phyloP scores from a whole-genome alignment of 2,888 invertebrate species.

The Drosophila mimica region DNA sequence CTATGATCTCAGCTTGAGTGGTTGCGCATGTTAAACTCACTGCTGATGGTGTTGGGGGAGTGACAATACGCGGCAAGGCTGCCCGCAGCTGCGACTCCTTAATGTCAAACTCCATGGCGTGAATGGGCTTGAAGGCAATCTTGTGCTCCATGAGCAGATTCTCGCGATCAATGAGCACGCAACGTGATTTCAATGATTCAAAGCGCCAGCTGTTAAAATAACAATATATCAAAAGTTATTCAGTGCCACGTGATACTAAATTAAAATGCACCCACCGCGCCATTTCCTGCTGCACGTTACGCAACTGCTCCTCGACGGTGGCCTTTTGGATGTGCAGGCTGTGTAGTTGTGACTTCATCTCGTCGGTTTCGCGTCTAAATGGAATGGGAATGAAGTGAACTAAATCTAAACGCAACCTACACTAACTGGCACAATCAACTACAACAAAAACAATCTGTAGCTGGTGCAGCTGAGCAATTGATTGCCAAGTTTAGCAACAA shows the following conservation, averaged over 20 bases:
- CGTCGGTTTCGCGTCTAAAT: slow-evolving; percentile 84
- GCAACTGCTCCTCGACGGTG: slow-evolving; percentile 80
- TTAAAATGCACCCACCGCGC: slow-evolving; percentile 73
- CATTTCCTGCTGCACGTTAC: slow-evolving; percentile 82
- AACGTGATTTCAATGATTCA: slow-evolving; percentile 83
- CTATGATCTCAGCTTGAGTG: slow-evolving; percentile 19
- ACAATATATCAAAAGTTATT: not conserved
- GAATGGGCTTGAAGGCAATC: slow-evolving; percentile 77
- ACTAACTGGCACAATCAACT: slow-evolving; percentile 39
- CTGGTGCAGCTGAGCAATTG: slow-evolving; percentile 58
- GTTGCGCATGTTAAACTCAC: not conserved
- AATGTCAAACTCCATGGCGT: slow-evolving; percentile 75
- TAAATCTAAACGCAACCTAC: slow-evolving; percentile 35
- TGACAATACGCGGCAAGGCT: slow-evolving; percentile 75
- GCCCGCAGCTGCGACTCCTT: slow-evolving; percentile 65
- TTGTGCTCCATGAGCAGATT: slow-evolving; percentile 80
- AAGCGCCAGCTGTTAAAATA: slow-evolving; percentile 82
- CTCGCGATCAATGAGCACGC: slow-evolving; percentile 83
- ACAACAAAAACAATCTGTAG: slow-evolving; percentile 60
- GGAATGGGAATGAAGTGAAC: slow-evolving; percentile 51
- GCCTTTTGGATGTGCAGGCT: slow-evolving; percentile 82
- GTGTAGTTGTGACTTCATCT: slow-evolving; percentile 82
- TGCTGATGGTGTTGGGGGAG: not conserved
- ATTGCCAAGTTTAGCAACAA: slow-evolving; percentile 54
- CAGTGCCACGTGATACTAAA: not conserved